These are phyloP conservation scores for Drosophila willistoni DNA, from an alignment of 1,140 invertebrate species.

Conservation along the genomic window DNA sequence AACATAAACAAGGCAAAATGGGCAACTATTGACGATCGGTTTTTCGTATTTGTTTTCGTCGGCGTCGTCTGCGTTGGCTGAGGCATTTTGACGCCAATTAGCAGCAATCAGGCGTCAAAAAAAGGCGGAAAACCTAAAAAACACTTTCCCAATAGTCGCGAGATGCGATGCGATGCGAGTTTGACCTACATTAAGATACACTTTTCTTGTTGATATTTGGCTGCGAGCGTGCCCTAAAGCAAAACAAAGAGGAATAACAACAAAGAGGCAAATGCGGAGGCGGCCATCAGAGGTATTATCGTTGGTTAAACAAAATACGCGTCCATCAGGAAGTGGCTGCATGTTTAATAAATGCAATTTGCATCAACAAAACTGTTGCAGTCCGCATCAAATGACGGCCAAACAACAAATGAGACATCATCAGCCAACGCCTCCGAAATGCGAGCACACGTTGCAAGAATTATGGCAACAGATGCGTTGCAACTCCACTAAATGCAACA, in stretches of 20 bases:
- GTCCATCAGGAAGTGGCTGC: slow-evolving; percentile 46
- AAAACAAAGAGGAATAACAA: slow-evolving; percentile 49
- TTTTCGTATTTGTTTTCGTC: slow-evolving; percentile 26
- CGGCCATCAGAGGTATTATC: slow-evolving; percentile 21
- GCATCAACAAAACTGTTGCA: slow-evolving; percentile 53
- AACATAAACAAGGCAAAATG: slow-evolving; percentile 56
- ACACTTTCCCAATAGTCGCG: slow-evolving; percentile 66
- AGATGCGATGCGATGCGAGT: slow-evolving; percentile 30
- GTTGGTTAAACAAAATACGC: slow-evolving; percentile 36
- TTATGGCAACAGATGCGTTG: slow-evolving; percentile 75
- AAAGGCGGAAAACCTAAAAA: slow-evolving; percentile 57
- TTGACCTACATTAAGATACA: slow-evolving; percentile 64
- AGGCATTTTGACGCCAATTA: slow-evolving; percentile 74
- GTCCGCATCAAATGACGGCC: slow-evolving; percentile 44
- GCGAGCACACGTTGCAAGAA: slow-evolving; percentile 54
- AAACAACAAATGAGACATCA: slow-evolving; percentile 72
- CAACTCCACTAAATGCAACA: slow-evolving; percentile 33
- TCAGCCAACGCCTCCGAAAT: slow-evolving; percentile 53
- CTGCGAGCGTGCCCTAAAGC: slow-evolving; percentile 44
- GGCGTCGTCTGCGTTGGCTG: slow-evolving; percentile 46
- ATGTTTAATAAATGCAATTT: slow-evolving; percentile 58
- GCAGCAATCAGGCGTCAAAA: slow-evolving; percentile 74
- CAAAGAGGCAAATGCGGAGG: slow-evolving; percentile 33
- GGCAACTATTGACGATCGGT: slow-evolving; percentile 40
- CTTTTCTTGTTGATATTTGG: slow-evolving; percentile 33